Evolutionary conservation across 2,113 vertebrate genomes (phyloP).

Genomic region (Chauna torquata): DNA sequence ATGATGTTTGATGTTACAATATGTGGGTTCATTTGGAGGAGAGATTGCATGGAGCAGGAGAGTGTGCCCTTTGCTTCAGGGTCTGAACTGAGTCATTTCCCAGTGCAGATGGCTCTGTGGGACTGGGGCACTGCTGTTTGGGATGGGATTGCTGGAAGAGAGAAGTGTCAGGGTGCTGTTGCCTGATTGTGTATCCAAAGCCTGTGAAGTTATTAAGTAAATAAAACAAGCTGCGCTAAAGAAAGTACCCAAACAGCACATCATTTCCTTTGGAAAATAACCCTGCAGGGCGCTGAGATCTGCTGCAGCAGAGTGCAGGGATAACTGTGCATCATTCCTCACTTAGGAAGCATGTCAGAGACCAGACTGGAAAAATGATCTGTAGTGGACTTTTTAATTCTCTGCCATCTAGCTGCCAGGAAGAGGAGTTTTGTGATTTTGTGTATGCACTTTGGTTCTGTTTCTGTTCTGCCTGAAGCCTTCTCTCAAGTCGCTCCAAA

Average conservation of each 20-base stretch:
- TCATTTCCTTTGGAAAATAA: neutral
- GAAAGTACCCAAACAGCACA: neutral
- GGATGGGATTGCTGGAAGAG: neutral
- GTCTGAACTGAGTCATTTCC: fast-evolving
- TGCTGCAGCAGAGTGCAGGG: fast-evolving
- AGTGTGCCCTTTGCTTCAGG: neutral
- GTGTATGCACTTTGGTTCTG: neutral
- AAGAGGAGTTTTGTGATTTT: neutral
- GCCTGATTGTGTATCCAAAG: neutral
- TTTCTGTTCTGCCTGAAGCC: neutral
- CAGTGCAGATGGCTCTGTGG: neutral
- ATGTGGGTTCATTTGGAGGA: neutral
- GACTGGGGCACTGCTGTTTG: neutral
- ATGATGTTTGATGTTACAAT: neutral
- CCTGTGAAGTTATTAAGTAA: neutral
- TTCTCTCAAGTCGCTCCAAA: constrained; percentile 33
- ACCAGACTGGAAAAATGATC: neutral
- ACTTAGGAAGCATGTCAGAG: neutral
- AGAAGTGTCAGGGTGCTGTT: neutral
- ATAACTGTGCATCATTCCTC: neutral
- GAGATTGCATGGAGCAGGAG: neutral
- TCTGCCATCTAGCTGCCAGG: neutral
- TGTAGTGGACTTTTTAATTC: neutral
- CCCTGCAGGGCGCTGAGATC: neutral
- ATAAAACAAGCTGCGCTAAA: neutral